Base-by-base conservation (phyloP, 2,113 vertebrate genomes). In the Acanthisitta chloris region DNA sequence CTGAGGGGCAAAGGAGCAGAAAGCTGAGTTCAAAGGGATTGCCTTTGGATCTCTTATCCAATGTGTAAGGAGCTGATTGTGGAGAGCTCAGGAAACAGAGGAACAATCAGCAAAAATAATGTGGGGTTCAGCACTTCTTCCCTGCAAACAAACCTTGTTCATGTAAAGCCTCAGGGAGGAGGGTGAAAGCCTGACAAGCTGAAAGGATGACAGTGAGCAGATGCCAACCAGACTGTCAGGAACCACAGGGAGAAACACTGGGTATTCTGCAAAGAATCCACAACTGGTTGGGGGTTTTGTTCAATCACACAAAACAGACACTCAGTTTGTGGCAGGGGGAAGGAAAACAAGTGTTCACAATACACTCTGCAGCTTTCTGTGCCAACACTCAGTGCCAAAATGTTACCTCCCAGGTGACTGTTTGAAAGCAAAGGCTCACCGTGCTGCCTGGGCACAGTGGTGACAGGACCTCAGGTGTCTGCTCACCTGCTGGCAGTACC, bases 381-480 rank as follows among this genome's bases (percentile, higher is more conserved):
- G 23, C 73, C 85, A 90, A 69, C 93, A 81, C 49, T 10, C 59
- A 51, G 36, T 95, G 92, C 64, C 82, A 86, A 92, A 90, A 94
- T 19, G 55, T 33, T 46, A 67, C 36, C 59, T 91, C 65, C 67
- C 76, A 64, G 40, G 16, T 78, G 88, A 26, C 65, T 83, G 64
- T 82, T 91, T 55, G 31, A 31, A 92, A 57, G 66, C 38, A 90
- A 46, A 86, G 62, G 17, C 64, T 48, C 1, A 6, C 52, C 90
- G 40, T 74, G 76, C 85, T 90, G 72, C 90, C 86, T 86, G 51
- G 72, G 82, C n/a, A 93, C 1, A 2, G 40, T 34, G 64, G 21
- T 13, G 58, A 83, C 55, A 59, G 51, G 54, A 83, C 33, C 18
- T 31, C 81, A 57, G 42, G 14, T 58, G 83, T 58, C 16, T 67